Base-by-base conservation (phyloP, 2,797 vertebrate species). In the Botia kubotai region DNA sequence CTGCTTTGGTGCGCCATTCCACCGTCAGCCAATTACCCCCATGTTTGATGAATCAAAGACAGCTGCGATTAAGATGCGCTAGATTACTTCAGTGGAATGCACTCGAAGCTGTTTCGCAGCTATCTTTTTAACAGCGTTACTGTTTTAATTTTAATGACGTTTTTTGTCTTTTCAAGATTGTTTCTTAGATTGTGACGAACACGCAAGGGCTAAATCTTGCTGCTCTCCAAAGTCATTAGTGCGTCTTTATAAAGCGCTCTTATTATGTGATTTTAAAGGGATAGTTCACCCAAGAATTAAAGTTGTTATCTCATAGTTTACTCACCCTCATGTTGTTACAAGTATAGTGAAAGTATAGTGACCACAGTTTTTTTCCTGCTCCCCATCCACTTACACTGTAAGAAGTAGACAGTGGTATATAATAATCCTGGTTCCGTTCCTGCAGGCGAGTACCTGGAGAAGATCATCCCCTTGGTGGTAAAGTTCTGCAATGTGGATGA, bases 401-500 rank as follows among this genome's bases (percentile, higher is more conserved):
- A 13, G 14, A 0, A 63, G 17, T 29, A 17, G 26, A 29, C 17
- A 33, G 6, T 33, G 26, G 0, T 16, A 17, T 63, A 17, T 63
- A 63, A 29, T 63, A 26, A 63, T 62, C 29, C 57, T 26, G 70
- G 21, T 83, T 84, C n/a, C 21, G 55, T 77, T 69, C 21, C 65
- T 26, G 11, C 72, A 89, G 87, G 88, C 65, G 87, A 87, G 53
- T 87, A 86, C 78, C 62, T 88, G n/a, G 83, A 87, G 72, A 87
- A 86, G 77, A 87, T 87, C 39, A 81, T 78, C 57, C 80, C 81
- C 21, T 60, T 82, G 50, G 83, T 84, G 69, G 98, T 99, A 87
- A 99, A 99, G 92, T 99, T 99, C 90, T 99, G 97, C 91, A 99
- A 98, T 75, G 91, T 99, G 65, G 98, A 99, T 62, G 98, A 99